Base-by-base conservation (phyloP, 1,140 invertebrate species). In the Rhynchophorus ferrugineus region DNA sequence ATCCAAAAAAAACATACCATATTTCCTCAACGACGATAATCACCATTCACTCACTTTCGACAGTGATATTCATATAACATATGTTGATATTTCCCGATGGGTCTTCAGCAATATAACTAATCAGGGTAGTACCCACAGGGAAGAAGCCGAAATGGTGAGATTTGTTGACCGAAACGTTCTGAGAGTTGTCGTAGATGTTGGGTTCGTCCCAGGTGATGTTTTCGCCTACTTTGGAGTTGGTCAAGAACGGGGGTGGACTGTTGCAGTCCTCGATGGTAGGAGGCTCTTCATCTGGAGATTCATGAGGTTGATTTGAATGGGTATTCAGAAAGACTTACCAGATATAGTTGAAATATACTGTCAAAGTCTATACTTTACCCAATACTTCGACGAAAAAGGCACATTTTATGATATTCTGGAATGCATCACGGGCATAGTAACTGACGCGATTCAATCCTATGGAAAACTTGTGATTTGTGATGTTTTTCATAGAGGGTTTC, bases 181-280 rank as follows among this genome's bases (percentile, higher is more conserved):
- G 75, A 0, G 83, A 85, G 67, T 85, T 87, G 59, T 87, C 84
- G 53, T 76, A 78, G 64, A 85, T 82, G 5, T 77, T 62, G 13
- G 84, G 83, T 56, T 83, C 79, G 42, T 81, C 78, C 82, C 82
- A 85, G 3, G 72, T 70, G 2, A 78, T 69, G 56, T 72, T 72
- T 38, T 67, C 58, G 3, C 63, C 63, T 7, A 63, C 64, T 22
- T 64, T 62, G 11, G 72, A 68, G 11, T 65, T 58, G 8, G 73
- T 73, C 2, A 80, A 65, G 54, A 77, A 75, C 14, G 73, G 67
- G 2, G 75, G 69, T 1, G 81, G 81, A 52, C 76, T 77, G 5
- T 76, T 64, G 64, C 83, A 86, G 44, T 74, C 71, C 59, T 85
- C 82, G 2, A 84, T 68, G 11, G 67, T 71, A 7, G 84, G 84